phyloP scores from a whole-genome alignment of 1,140 invertebrate genomes.

The Panagrolaimus sp. region DNA sequence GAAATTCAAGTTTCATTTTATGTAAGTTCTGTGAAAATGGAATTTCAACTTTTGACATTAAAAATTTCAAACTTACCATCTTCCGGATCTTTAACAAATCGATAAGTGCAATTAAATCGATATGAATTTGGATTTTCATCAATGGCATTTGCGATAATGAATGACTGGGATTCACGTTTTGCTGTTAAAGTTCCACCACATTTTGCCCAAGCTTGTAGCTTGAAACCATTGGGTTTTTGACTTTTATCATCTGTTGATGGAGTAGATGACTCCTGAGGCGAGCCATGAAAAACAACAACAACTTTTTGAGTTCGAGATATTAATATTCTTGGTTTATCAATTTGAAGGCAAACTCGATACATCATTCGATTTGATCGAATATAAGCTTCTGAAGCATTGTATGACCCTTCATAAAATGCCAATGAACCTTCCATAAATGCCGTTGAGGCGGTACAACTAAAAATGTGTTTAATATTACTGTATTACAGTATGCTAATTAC shows the following conservation, averaged over 20 bases:
- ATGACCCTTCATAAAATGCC: conserved; percentile 22
- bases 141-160: background rate
- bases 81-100: no score
- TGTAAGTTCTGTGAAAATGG: background rate
- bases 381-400: conserved; percentile 9
- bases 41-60: background rate
- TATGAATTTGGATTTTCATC: no score
- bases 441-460: conserved; percentile 17
- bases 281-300: conserved; percentile 43
- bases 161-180: conserved; percentile 18
- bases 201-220: conserved; percentile 34
- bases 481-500: background rate
- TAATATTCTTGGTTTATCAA: background rate
- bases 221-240: conserved; percentile 38
- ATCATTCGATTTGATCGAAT: background rate
- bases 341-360: background rate
- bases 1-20: background rate
- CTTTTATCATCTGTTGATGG: conserved; percentile 16
- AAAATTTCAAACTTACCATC: background rate
- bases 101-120: no score
- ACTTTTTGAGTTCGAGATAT: background rate
- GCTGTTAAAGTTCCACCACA: conserved; percentile 53
- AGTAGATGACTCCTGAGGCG: conserved; percentile 33
- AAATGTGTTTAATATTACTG: background rate
- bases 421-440: conserved; percentile 23